Percentiles rank a stretch among this genome's conserved stretches.
These are phyloP conservation scores for Osmoderma eremita DNA, from an alignment of 2,888 invertebrate species.

Conservation along the genomic window DNA sequence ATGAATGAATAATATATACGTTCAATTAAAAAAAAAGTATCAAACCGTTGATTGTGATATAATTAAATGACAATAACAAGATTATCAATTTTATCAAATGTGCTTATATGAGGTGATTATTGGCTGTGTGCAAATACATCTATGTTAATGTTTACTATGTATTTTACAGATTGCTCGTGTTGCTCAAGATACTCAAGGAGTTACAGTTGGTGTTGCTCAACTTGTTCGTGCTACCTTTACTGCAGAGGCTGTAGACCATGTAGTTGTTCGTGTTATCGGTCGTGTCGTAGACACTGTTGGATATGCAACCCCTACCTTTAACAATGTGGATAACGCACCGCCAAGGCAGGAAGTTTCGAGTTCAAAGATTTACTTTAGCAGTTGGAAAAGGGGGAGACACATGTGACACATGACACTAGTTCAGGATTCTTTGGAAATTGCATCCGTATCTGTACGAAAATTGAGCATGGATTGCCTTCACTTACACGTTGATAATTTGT, in stretches of 20 bases:
- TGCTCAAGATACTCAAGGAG: slow-evolving; percentile 37
- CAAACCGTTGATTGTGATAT: not conserved
- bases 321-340: slow-evolving; percentile 1
- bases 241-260: slow-evolving; percentile 38
- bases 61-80: too few relatives aligned
- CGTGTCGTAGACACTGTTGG: slow-evolving; percentile 41
- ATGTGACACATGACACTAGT: slow-evolving; percentile 23
- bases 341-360: not conserved
- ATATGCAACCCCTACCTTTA: slow-evolving; percentile 40
- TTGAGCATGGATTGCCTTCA: slow-evolving; percentile 19
- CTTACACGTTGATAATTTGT: slow-evolving; percentile 25
- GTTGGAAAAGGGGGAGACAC: slow-evolving; percentile 7
- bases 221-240: slow-evolving; percentile 39
- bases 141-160: not conserved
- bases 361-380: slow-evolving; percentile 5
- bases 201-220: slow-evolving; percentile 41
- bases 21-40: not conserved
- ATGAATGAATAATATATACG: too few relatives aligned
- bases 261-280: slow-evolving; percentile 40
- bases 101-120: too few relatives aligned
- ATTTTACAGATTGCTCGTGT: slow-evolving; percentile 39
- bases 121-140: too few relatives aligned
- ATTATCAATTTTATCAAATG: too few relatives aligned
- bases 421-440: slow-evolving; percentile 13
- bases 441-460: slow-evolving; percentile 8